A percentile compares a stretch with the other conserved stretches of the same genome.
phyloP scores from a whole-genome alignment of 2,888 invertebrate genomes.

The Amblyteles armatorius region DNA sequence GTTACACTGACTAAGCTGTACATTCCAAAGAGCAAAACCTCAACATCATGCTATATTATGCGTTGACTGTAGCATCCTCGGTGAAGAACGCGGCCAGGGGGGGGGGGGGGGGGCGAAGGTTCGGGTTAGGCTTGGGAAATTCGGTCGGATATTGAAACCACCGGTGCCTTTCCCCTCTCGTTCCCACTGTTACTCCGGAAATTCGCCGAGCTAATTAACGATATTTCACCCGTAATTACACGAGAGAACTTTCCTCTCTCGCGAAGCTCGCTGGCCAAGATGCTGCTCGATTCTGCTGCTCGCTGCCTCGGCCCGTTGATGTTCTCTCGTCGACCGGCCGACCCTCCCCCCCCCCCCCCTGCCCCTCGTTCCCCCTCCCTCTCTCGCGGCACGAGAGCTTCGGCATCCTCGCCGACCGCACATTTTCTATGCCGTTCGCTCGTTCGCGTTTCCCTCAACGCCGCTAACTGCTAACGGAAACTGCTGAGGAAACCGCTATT shows the following conservation, averaged over 20 bases:
- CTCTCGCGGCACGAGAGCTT: conserved; percentile 49
- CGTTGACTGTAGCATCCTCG: conserved; percentile 37
- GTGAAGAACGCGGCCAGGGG: no score
- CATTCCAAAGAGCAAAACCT: not conserved
- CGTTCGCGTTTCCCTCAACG: conserved; percentile 60
- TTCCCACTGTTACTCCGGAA: conserved; percentile 40
- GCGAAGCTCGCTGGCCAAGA: conserved; percentile 71
- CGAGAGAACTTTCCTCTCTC: conserved; percentile 77
- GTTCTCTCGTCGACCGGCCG: conserved; percentile 45
- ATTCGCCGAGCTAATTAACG: conserved; percentile 81
- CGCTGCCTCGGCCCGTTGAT: conserved; percentile 42
- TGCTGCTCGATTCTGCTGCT: conserved; percentile 69
- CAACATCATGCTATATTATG: conserved; percentile 29
- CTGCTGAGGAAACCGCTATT: conserved; percentile 77
- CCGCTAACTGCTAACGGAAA: conserved; percentile 66
- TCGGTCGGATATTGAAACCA: conserved; percentile 64
- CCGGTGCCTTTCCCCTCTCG: conserved; percentile 29
- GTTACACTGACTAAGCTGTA: conserved; percentile 67
- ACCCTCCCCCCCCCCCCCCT: conserved; percentile 1
- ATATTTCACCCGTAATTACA: conserved; percentile 84
- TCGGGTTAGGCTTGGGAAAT: conserved; percentile 49
- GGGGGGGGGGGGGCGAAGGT: no score
- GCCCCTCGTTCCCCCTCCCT: conserved; percentile 6
- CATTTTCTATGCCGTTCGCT: conserved; percentile 80
- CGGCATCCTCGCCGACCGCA: conserved; percentile 71